phyloP scores from a whole-genome alignment of 1,140 invertebrate genomes.

The Leucophenga varia region DNA sequence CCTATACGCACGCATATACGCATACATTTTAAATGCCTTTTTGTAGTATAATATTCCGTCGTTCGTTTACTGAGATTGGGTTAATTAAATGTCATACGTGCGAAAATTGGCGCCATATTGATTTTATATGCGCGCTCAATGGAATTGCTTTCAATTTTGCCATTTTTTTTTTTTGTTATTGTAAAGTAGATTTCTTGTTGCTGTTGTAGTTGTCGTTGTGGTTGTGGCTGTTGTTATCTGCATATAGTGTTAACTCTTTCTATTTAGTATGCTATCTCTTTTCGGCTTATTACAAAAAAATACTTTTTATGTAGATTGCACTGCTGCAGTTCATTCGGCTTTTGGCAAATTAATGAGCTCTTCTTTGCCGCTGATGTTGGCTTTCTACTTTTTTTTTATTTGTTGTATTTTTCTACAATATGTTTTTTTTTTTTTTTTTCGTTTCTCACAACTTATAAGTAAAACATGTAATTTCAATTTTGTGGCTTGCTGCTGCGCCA shows the following conservation, averaged over 20 bases:
- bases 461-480: constrained; percentile 54
- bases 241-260: no score
- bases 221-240: constrained; percentile 37
- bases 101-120: constrained; percentile 54
- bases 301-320: no score
- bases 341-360: constrained; percentile 54
- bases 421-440: constrained; percentile 33
- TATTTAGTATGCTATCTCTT: no score
- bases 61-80: constrained; percentile 33
- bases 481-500: constrained; percentile 31
- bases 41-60: no score
- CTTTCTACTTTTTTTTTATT: constrained; percentile 11
- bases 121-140: constrained; percentile 50
- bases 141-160: no score
- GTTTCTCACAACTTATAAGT: constrained; percentile 44
- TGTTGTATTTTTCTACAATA: constrained; percentile 5
- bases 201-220: constrained; percentile 16
- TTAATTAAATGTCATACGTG: constrained; percentile 54
- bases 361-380: constrained; percentile 23
- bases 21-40: no score
- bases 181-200: no score
- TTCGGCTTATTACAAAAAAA: no score
- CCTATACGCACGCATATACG: no score
- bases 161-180: no score
- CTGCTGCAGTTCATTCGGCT: no score